Conservation (phyloP, 2,113 vertebrate genomes). For the Coreoperca whiteheadi region DNA sequence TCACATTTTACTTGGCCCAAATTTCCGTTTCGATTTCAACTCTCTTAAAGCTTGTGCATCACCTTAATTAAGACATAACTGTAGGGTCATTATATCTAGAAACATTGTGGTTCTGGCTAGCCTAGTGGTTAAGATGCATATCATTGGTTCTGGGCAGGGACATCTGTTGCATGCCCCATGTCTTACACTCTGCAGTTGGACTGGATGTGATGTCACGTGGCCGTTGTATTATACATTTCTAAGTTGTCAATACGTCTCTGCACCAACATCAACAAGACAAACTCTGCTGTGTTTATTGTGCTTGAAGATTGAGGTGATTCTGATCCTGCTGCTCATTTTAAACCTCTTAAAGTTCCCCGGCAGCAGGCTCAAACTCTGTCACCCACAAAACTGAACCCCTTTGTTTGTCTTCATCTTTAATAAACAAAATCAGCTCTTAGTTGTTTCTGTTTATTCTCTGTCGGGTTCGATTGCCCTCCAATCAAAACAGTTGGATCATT, state of each 20-base stretch:
- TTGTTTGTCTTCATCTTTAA: slow-evolving; percentile 34
- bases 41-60: neutral
- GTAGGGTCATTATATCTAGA: neutral
- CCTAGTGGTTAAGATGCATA: neutral
- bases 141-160: neutral
- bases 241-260: slow-evolving; percentile 10
- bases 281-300: slow-evolving; percentile 12
- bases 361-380: slow-evolving; percentile 20
- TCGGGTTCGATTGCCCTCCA: slow-evolving; percentile 49
- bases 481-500: slow-evolving; percentile 54
- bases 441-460: slow-evolving; percentile 58
- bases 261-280: slow-evolving; percentile 18
- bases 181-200: neutral
- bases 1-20: neutral
- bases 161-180: neutral
- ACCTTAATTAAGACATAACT: neutral
- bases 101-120: neutral
- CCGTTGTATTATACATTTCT: slow-evolving; percentile 9
- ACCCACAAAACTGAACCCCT: slow-evolving; percentile 20
- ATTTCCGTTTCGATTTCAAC: neutral
- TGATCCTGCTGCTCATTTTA: slow-evolving; percentile 31
- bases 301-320: slow-evolving; percentile 25
- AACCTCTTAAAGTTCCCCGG: slow-evolving; percentile 18
- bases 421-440: slow-evolving; percentile 71
- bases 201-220: neutral